A percentile compares a stretch with the other conserved stretches of the same genome.
Evolutionary conservation across 37 sponge, comb jelly and placozoan genomes (phyloP).

Genomic region (Amphimedon queenslandica): DNA sequence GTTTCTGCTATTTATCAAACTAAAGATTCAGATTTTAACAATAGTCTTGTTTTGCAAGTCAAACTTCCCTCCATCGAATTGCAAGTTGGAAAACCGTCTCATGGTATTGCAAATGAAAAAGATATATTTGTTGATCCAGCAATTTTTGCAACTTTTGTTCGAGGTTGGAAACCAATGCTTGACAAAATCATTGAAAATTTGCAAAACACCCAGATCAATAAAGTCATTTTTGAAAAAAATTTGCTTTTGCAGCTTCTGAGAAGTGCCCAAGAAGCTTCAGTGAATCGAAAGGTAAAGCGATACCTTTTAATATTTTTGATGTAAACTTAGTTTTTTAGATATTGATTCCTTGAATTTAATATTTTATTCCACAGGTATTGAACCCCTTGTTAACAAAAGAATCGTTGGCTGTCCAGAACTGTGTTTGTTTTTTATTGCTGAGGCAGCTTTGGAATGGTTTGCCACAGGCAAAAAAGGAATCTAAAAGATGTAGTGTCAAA

Average conservation of each 20-base stretch:
- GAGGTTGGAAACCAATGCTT: not conserved
- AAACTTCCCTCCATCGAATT: not conserved
- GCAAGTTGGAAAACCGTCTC: not conserved
- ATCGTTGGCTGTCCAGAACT: too few relatives aligned
- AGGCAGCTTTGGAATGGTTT: too few relatives aligned
- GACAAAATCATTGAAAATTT: not conserved
- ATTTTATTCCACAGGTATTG: too few relatives aligned
- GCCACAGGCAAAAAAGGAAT: too few relatives aligned
- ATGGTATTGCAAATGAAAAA: not conserved
- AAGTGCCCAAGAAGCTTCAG: not conserved
- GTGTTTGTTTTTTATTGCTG: too few relatives aligned
- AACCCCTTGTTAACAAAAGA: too few relatives aligned
- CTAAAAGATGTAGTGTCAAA: too few relatives aligned
- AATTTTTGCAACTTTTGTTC: not conserved
- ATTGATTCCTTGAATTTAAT: too few relatives aligned
- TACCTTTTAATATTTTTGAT: too few relatives aligned
- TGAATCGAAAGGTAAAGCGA: too few relatives aligned
- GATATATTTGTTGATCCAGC: not conserved
- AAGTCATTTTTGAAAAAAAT: not conserved
- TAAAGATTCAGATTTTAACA: not conserved
- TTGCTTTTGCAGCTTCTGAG: not conserved
- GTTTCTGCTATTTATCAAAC: not conserved
- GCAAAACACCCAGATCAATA: not conserved
- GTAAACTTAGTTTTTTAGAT: too few relatives aligned
- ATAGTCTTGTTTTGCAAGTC: not conserved